A percentile compares a stretch with the other conserved stretches of the same genome.
Evolutionary conservation across 1,140 invertebrate species (phyloP).

Genomic region (Akabosia matsudoensis): DNA sequence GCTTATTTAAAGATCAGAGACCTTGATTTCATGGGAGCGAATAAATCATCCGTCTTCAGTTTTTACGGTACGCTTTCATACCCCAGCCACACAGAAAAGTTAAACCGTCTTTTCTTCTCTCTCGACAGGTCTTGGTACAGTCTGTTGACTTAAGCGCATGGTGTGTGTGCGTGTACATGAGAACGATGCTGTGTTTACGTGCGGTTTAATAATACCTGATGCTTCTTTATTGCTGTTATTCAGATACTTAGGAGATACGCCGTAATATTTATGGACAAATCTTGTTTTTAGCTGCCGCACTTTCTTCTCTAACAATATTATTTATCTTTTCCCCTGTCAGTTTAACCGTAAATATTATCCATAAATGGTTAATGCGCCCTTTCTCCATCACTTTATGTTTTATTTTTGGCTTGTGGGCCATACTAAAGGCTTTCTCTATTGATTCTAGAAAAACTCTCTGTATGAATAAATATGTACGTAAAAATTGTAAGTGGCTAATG

Average conservation of each 20-base stretch:
- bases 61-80: background rate
- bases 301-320: background rate
- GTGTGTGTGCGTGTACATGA: background rate
- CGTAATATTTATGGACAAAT: background rate
- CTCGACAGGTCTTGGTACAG: background rate
- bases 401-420: background rate
- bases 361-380: conserved; percentile 16
- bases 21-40: conserved; percentile 16
- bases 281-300: background rate
- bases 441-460: background rate
- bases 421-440: background rate
- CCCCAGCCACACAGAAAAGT: background rate
- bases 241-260: background rate
- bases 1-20: conserved; percentile 25
- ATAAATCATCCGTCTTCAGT: conserved; percentile 22
- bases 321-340: background rate
- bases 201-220: background rate
- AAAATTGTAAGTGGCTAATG: too few species aligned
- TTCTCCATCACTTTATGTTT: background rate
- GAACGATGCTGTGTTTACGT: background rate
- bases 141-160: background rate
- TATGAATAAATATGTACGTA: too few species aligned
- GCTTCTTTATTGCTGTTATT: background rate
- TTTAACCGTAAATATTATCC: conserved; percentile 3
- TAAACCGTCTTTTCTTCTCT: background rate